Base-by-base conservation (phyloP, 2,113 vertebrate genomes). In the Bambusicola thoracicus region DNA sequence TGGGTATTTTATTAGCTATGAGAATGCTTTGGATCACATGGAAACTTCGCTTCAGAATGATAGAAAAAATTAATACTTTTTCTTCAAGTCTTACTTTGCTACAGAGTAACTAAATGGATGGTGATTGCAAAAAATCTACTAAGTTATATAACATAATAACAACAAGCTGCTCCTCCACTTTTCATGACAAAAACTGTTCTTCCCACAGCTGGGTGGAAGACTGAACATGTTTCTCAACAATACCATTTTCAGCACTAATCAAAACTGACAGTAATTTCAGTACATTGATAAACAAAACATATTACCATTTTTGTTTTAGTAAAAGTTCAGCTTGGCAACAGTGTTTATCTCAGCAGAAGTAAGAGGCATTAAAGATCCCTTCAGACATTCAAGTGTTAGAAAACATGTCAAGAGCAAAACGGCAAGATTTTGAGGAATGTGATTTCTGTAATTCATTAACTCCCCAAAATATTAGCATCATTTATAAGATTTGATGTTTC, bases 381-480 rank as follows among this genome's bases (percentile, higher is more conserved):
- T 90, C 70, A 80, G 62, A 91, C 44, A 69, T 24, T 81, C 21
- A 93, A 73, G 40, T 55, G 44, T 63, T 73, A 93, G 91, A 82
- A 90, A 93, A 93, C 34, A 77, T 25, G 36, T 73, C 83, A 90
- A 73, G 49, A 93, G 81, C 81, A 96, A 92, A 93, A 82, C 5
- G 6, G n/a, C n/a, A 93, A 41, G 16, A 32, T 36, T 94, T 21
- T 84, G 74, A 95, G 27, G 10, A 90, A 79, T 46, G 40, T 22
- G 51, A 81, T 75, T 83, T 85, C 48, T 89, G 70, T 41, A 68
- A 78, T 92, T 86, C 76, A 81, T 43, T 59, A 29, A 87, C 16
- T 6, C 3, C 1, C 0, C 24, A 62, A 75, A 58, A 4, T 38
- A 58, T 29, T 12, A 75, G 27, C 30, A 63, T 10, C 3, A 10